These are phyloP conservation scores for Cololabis saira DNA, from an alignment of 2,113 vertebrate species.

Conservation along the genomic window DNA sequence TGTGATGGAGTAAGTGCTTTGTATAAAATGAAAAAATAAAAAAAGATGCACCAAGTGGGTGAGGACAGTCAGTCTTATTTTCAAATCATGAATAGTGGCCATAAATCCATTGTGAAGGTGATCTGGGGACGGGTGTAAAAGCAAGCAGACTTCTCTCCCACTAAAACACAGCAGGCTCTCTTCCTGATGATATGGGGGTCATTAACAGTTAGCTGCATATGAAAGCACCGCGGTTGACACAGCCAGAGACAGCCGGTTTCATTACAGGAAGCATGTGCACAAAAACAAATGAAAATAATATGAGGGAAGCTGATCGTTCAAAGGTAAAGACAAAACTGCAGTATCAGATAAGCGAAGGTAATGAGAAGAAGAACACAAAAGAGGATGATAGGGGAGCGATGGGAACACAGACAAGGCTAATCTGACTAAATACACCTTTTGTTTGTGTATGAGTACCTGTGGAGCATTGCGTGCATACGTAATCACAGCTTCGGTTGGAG, in stretches of 20 bases:
- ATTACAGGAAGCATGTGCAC: conserved; percentile 23
- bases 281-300: neutral
- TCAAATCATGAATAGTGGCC: conserved; percentile 41
- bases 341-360: conserved; percentile 8
- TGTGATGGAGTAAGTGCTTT: conserved; percentile 4
- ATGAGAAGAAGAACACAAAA: conserved; percentile 1
- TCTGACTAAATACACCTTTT: conserved; percentile 42
- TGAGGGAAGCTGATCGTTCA: conserved; percentile 3
- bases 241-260: conserved; percentile 23
- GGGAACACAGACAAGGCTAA: conserved; percentile 41
- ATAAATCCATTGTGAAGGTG: conserved; percentile 43
- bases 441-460: conserved; percentile 34
- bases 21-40: too few species aligned
- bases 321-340: neutral
- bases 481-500: conserved; percentile 43
- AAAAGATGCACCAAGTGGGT: conserved; percentile 6
- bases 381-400: conserved; percentile 15
- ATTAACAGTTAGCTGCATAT: conserved; percentile 22
- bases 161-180: conserved; percentile 38
- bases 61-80: conserved; percentile 34
- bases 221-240: conserved; percentile 24
- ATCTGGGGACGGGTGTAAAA: conserved; percentile 39
- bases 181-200: conserved; percentile 47
- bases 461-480: conserved; percentile 19
- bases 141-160: conserved; percentile 34